phyloP scores from a whole-genome alignment of 1,140 invertebrate genomes.

The Pantala flavescens region DNA sequence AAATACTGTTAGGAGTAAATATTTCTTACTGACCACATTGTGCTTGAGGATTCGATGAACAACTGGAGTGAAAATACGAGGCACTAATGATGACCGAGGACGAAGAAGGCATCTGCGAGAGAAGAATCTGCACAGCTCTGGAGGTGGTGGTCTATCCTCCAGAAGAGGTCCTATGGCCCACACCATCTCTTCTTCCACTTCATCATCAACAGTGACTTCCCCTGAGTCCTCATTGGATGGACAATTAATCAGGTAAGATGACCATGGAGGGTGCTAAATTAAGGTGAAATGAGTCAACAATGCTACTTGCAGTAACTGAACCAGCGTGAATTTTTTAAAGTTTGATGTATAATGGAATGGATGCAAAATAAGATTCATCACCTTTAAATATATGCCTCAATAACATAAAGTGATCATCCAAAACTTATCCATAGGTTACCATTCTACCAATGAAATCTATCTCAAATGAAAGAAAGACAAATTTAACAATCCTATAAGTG shows the following conservation, averaged over 20 bases:
- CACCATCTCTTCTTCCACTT: conserved; percentile 42
- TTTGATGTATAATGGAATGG: too few species aligned
- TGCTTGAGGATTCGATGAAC: conserved; percentile 72
- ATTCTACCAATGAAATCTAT: too few species aligned
- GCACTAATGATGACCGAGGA: conserved; percentile 46
- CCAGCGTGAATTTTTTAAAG: too few species aligned
- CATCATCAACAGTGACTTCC: conserved; percentile 34
- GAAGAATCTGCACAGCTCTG: conserved; percentile 49
- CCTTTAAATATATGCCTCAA: too few species aligned
- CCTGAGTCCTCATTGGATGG: conserved; percentile 18
- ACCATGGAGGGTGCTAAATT: not conserved
- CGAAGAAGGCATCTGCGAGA: conserved; percentile 45
- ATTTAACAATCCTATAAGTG: too few species aligned
- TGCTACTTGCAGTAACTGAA: too few species aligned
- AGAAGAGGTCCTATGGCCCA: conserved; percentile 45
- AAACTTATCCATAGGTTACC: too few species aligned
- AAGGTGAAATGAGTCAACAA: not conserved
- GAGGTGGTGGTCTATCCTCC: conserved; percentile 48
- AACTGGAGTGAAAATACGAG: conserved; percentile 56
- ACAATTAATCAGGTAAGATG: not conserved
- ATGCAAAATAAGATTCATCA: too few species aligned
- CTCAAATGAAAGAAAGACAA: too few species aligned
- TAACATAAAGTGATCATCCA: too few species aligned
- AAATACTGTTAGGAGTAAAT: too few species aligned
- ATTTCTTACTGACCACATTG: conserved; percentile 60